These are phyloP conservation scores for Heliconius sara DNA, from an alignment of 2,888 invertebrate genomes.

Conservation along the genomic window DNA sequence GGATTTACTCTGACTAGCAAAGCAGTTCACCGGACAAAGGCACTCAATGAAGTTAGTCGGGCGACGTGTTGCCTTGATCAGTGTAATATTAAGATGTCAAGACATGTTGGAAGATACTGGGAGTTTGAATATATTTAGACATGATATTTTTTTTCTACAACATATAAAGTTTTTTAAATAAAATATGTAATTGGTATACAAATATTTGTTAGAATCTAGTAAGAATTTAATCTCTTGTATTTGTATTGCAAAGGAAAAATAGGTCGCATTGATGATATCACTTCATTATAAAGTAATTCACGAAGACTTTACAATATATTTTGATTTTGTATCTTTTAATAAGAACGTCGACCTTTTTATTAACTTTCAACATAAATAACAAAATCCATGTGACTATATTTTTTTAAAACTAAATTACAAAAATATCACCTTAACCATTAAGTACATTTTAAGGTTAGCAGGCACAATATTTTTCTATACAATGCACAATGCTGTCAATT, in stretches of 20 bases:
- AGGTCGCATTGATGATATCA: background rate
- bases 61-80: conserved; percentile 33
- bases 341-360: background rate
- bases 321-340: background rate
- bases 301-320: background rate
- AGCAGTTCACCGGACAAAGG: conserved; percentile 26
- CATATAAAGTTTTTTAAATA: background rate
- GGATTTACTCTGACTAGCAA: conserved; percentile 33
- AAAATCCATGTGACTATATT: background rate
- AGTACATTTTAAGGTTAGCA: conserved; percentile 22
- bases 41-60: conserved; percentile 33
- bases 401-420: conserved; percentile 13
- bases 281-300: background rate
- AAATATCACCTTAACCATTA: background rate
- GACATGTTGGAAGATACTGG: background rate
- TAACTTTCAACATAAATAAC: background rate
- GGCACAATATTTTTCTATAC: conserved; percentile 31
- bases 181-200: background rate
- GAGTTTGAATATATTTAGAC: background rate
- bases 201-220: background rate
- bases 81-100: conserved; percentile 18
- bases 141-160: background rate
- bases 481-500: conserved; percentile 45
- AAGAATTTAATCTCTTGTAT: background rate
- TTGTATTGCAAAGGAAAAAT: background rate